Base-by-base conservation (phyloP, 2,797 vertebrate genomes). In the Peromyscus aztecus region DNA sequence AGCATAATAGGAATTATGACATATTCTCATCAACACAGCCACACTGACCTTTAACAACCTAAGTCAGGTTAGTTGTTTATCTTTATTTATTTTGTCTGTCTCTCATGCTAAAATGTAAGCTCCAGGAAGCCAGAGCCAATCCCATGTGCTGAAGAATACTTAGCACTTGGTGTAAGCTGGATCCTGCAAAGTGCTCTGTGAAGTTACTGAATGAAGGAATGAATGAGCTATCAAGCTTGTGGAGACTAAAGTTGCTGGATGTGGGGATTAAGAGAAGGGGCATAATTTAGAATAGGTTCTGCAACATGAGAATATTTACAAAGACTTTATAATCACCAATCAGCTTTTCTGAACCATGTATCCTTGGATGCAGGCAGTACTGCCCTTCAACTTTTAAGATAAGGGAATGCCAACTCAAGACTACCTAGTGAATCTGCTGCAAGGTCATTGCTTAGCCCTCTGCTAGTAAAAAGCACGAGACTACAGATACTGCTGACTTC, bases 301-400 rank as follows among this genome's bases (percentile, higher is more conserved):
- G 80, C 27, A 63, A 55, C 61, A 77, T 87, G 78, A 95, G 89
- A 71, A 91, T 91, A 55, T 89, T 95, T 95, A 88, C 46, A 90
- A 92, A 96, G 67, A 67, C 86, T 93, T 94, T 89, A 59, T 82
- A 77, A 93, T 94, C 92, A 92, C 37, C 59, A 86, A 93, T 84
- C 90, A 96, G 85, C 73, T 89, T 92, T 91, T 73, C 67, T 92
- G 73, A 95, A 81, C 57, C 86, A 86, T 67, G 88, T 94, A 76
- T 65, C 69, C 52, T 84, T 0, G 0, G 76, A 75, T 43, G 29
- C 52, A 76, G 69, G 19, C 69, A 93, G 89, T 84, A 55, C 92
- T 86, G 76, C 40, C 89, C 96, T 97, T 89, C 76, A 87, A 81
- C 69, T 77, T 84, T 89, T 63, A 95, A 95, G 95, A 90, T 94